Evolutionary conservation across 1,140 invertebrate species (phyloP).

Genomic region (Drosophila insularis): DNA sequence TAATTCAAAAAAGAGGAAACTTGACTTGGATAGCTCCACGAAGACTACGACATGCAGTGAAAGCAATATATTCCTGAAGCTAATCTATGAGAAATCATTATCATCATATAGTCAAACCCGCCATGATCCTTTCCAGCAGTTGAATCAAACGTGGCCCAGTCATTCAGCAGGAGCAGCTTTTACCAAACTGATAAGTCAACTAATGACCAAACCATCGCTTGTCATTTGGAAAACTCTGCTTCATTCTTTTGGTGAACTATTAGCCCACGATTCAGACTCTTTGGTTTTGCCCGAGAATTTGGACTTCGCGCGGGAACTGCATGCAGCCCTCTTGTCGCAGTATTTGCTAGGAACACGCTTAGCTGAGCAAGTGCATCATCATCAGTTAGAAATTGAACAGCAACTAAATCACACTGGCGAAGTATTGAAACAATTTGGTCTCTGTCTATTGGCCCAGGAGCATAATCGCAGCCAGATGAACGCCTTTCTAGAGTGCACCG

Average conservation of each 20-base stretch:
- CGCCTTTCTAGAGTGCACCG: constrained; percentile 68
- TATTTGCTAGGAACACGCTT: constrained; percentile 67
- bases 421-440: constrained; percentile 59
- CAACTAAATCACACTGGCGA: constrained; percentile 41
- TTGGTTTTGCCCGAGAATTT: constrained; percentile 30
- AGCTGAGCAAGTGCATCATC: constrained; percentile 60
- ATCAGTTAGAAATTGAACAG: constrained; percentile 42
- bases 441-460: constrained; percentile 51
- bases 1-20: background rate
- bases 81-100: constrained; percentile 1
- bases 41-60: background rate
- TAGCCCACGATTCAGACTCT: constrained; percentile 24
- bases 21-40: background rate
- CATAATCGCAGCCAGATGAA: constrained; percentile 72
- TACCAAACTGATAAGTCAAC: constrained; percentile 55
- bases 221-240: constrained; percentile 76
- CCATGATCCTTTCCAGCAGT: constrained; percentile 36
- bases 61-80: constrained; percentile 6
- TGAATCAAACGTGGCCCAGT: constrained; percentile 64
- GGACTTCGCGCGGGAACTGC: constrained; percentile 60
- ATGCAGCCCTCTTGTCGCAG: constrained; percentile 65
- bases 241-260: constrained; percentile 55
- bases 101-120: background rate
- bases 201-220: constrained; percentile 75
- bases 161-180: constrained; percentile 61